Evolutionary conservation across 2,888 invertebrate genomes (phyloP).

Genomic region (Quadroppia sp.): DNA sequence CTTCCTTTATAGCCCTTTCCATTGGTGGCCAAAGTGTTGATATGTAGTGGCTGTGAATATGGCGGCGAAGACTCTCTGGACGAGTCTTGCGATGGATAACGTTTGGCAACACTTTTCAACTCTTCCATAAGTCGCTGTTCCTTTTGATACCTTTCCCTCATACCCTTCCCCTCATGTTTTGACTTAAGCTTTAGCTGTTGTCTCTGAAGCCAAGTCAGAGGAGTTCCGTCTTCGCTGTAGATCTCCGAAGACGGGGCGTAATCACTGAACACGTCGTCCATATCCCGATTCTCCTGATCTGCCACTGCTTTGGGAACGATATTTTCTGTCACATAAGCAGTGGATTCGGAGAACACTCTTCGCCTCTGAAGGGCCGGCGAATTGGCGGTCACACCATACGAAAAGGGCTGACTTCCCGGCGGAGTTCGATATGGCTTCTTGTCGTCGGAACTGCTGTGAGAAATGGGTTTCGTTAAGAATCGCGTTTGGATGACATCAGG

Average conservation of each 20-base stretch:
- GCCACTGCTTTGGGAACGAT: constrained; percentile 18
- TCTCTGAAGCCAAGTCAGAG: constrained; percentile 72
- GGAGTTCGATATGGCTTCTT: constrained; percentile 76
- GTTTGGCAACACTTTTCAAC: constrained; percentile 50
- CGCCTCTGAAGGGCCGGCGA: constrained; percentile 46
- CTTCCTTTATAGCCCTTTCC: constrained; percentile 32
- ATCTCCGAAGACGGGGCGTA: constrained; percentile 20
- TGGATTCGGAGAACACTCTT: constrained; percentile 44
- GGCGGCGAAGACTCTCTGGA: constrained; percentile 26
- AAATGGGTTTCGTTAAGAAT: constrained; percentile 37
- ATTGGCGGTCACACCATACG: constrained; percentile 64
- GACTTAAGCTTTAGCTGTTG: constrained; percentile 77
- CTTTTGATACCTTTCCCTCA: constrained; percentile 53
- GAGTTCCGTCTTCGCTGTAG: constrained; percentile 51
- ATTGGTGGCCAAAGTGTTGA: constrained; percentile 57
- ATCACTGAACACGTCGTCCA: not conserved
- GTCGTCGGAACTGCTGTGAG: constrained; percentile 43
- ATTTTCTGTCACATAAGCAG: constrained; percentile 39
- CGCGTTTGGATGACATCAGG: constrained; percentile 30
- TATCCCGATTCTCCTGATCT: constrained; percentile 9
- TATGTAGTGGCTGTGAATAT: constrained; percentile 63
- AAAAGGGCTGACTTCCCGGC: constrained; percentile 80
- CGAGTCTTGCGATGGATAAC: not conserved
- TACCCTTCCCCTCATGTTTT: constrained; percentile 60
- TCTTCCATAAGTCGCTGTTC: constrained; percentile 47